Conservation (phyloP, 2,113 vertebrate species). For the Leptobrachium ailaonicum region DNA sequence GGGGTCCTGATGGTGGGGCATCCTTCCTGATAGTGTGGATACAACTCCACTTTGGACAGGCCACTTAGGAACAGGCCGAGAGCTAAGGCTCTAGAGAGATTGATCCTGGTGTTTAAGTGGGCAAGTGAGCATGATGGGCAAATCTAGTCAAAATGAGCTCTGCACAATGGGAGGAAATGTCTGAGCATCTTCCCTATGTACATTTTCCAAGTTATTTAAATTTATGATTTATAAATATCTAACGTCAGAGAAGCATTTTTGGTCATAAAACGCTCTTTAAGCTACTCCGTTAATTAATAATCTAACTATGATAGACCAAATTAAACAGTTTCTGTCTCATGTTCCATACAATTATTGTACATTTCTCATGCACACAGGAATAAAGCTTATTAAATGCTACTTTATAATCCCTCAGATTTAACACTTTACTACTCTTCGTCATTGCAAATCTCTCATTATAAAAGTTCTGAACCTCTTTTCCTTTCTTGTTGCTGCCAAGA, state of each 20-base stretch:
- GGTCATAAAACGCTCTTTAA: slow-evolving; percentile 34
- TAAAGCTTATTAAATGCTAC: slow-evolving; percentile 41
- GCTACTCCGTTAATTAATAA: slow-evolving; percentile 47
- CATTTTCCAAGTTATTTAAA: background rate
- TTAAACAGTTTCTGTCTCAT: slow-evolving; percentile 38
- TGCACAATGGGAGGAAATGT: too few relatives aligned
- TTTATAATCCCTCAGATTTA: slow-evolving; percentile 47
- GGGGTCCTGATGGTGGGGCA: too few relatives aligned
- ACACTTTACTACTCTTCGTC: slow-evolving; percentile 31
- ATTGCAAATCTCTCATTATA: slow-evolving; percentile 20
- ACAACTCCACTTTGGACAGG: too few relatives aligned
- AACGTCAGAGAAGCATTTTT: slow-evolving; percentile 13
- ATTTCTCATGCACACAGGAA: slow-evolving; percentile 39
- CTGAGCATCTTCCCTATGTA: too few relatives aligned
- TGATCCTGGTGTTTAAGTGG: too few relatives aligned
- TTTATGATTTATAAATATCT: background rate
- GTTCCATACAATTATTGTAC: slow-evolving; percentile 47
- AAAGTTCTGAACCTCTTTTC: slow-evolving; percentile 19
- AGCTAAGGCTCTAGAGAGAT: too few relatives aligned
- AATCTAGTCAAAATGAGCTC: too few relatives aligned
- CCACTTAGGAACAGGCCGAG: too few relatives aligned
- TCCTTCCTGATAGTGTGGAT: too few relatives aligned
- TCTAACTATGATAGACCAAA: slow-evolving; percentile 45
- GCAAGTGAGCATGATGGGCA: too few relatives aligned
- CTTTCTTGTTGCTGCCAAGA: background rate